These are phyloP conservation scores for Ooceraea biroi DNA, from an alignment of 1,140 invertebrate species.

Conservation along the genomic window DNA sequence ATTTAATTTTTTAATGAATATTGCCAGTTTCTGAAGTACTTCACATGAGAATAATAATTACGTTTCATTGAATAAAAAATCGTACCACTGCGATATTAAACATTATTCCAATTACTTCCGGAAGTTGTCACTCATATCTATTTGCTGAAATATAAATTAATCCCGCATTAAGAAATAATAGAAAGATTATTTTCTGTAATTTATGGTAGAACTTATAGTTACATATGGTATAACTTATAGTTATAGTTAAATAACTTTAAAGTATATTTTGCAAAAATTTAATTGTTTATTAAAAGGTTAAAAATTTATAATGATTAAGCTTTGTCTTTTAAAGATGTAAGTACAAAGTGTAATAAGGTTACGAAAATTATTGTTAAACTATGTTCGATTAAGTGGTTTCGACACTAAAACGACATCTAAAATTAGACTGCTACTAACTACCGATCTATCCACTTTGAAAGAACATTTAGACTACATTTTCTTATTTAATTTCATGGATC, in stretches of 20 bases:
- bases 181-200: no score
- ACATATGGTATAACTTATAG: not conserved
- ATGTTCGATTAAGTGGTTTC: conserved; percentile 44
- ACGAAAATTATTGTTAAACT: conserved; percentile 5
- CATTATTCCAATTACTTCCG: no score
- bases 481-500: not conserved
- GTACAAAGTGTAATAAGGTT: conserved; percentile 1
- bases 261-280: not conserved
- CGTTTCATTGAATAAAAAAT: not conserved
- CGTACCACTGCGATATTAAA: not conserved
- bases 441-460: conserved; percentile 52
- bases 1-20: not conserved
- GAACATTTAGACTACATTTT: conserved; percentile 8
- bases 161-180: no score
- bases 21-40: not conserved
- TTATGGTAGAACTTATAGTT: no score
- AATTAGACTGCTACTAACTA: conserved; percentile 65
- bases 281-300: not conserved
- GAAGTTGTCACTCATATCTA: no score
- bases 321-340: not conserved
- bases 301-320: no score
- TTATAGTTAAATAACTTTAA: not conserved
- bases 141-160: no score
- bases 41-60: not conserved
- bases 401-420: conserved; percentile 63